Evolutionary conservation across 2,888 invertebrate genomes (phyloP).

Genomic region (Diachrysia chrysitis): DNA sequence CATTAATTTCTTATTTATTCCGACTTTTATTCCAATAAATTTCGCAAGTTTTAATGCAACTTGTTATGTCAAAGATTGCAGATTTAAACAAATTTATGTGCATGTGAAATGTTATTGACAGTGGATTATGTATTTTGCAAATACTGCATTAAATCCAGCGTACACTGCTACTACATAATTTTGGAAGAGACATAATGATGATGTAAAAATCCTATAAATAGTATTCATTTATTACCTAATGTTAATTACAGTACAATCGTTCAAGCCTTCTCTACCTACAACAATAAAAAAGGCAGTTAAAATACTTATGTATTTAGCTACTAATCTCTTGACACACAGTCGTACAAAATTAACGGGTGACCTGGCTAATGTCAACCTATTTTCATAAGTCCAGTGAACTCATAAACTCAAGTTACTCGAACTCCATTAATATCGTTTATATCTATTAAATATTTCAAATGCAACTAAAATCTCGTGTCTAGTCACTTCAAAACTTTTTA

Average conservation of each 20-base stretch:
- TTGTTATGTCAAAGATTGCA: neutral
- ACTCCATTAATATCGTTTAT: neutral
- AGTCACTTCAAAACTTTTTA: neutral
- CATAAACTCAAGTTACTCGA: too few species aligned
- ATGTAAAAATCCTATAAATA: too few species aligned
- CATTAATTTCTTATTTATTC: conserved; percentile 2
- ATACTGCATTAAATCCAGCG: neutral
- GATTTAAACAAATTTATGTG: neutral
- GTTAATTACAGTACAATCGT: too few species aligned
- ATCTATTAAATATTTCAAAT: neutral
- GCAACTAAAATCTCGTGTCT: neutral
- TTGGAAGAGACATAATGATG: neutral
- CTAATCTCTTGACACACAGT: too few species aligned
- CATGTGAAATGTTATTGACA: neutral
- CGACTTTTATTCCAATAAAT: neutral
- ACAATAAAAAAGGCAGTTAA: too few species aligned
- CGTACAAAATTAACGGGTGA: too few species aligned
- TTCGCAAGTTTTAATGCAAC: neutral
- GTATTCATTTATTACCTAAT: too few species aligned
- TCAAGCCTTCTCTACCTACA: neutral
- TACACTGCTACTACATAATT: neutral
- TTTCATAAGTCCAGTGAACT: neutral
- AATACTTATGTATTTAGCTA: too few species aligned
- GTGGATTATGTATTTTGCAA: neutral
- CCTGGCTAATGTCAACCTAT: neutral